phyloP scores from a whole-genome alignment of 2,113 vertebrate species.

The Rissa tridactyla region DNA sequence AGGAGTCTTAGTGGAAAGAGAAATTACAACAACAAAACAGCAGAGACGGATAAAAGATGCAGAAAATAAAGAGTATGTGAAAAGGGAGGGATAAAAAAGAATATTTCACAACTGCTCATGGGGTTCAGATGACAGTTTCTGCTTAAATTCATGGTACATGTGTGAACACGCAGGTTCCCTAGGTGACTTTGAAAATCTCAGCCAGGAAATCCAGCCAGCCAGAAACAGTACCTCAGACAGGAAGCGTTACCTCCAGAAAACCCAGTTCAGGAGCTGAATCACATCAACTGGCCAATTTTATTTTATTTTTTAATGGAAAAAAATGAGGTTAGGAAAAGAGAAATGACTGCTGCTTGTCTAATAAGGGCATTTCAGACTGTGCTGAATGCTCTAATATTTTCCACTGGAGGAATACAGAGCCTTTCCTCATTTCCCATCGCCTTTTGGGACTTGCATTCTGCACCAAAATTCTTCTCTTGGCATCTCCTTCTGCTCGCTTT shows the following conservation, averaged over 20 bases:
- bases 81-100: not conserved
- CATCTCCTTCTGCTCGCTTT: not conserved
- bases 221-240: constrained; percentile 36
- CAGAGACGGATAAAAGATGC: not conserved
- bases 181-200: constrained; percentile 37
- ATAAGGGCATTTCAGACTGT: not conserved
- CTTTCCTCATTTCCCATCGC: not conserved
- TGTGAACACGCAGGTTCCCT: not conserved
- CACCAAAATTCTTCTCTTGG: not conserved
- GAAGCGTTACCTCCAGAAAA: constrained; percentile 32
- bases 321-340: constrained; percentile 22
- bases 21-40: not conserved
- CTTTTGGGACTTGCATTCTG: not conserved
- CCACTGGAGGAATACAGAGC: constrained; percentile 7
- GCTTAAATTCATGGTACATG: constrained; percentile 17
- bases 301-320: constrained; percentile 35
- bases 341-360: constrained; percentile 13
- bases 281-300: not conserved
- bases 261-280: constrained; percentile 43
- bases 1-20: not conserved
- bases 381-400: constrained; percentile 18
- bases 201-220: constrained; percentile 45
- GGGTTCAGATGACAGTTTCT: constrained; percentile 21
- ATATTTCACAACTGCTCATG: constrained; percentile 25
- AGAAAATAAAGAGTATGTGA: not conserved